Evolutionary conservation across 2,888 invertebrate species (phyloP), one percentile per base, ranked within the genome.

Genomic region (Acronicta leporina): DNA sequence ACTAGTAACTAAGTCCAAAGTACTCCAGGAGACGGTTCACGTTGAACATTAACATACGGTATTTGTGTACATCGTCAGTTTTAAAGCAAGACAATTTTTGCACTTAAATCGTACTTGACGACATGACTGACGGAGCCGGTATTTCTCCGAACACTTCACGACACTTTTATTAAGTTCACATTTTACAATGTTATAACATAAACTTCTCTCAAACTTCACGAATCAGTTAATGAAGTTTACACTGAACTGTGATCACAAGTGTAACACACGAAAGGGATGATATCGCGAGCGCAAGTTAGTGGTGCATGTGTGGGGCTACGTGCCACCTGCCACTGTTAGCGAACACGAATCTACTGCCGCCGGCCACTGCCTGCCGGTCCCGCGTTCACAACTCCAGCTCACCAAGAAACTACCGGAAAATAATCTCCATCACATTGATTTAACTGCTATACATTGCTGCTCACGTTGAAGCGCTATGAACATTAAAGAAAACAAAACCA

Each of bases 271-370:
- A 89, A 87, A 87, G 85, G 75, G 81, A 76, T 81, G 80, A 82
- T 87, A 86, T 88, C 92, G 92, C 92, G 92, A 90, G 82, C 87
- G 86, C 86, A 88, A 89, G 83, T 87, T 89, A 84, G 75, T 38
- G 38, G 82, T 79, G 78, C 73, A 61, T 44, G 63, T 63, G 75
- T 71, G 82, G 80, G 83, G 83, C 83, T 79, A 77, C 88, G 86
- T 84, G 87, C 87, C 93, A 93, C 93, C 94, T 94, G 92, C 87
- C 90, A 85, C 88, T 75, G 81, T 81, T 46, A 87, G 83, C 88
- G 87, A 86, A 87, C 91, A 88, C 90, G 87, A 89, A 88, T 89
- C 87, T 86, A 94, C 94, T 94, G 92, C 89, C 88, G 87, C 75
- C 77, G 75, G 79, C 69, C 77, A 77, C 77, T 82, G 83, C 81